Evolutionary conservation across 1,140 invertebrate genomes (phyloP).

Genomic region (Temnothorax curvispinosus): DNA sequence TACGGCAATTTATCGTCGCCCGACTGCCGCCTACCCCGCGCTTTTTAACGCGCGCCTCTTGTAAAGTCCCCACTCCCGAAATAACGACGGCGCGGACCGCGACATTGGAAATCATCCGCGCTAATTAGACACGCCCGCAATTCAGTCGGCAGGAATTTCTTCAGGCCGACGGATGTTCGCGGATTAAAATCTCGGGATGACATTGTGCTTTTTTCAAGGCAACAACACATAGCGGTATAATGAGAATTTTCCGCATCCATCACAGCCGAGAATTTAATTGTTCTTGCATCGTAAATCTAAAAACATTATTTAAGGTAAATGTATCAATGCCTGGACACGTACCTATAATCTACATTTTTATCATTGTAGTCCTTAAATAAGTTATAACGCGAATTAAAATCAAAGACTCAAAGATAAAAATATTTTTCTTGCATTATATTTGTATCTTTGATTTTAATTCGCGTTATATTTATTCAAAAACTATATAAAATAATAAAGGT

Average conservation of each 20-base stretch:
- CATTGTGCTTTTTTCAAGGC: not conserved
- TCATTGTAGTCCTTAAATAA: too few species aligned
- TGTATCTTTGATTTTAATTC: too few species aligned
- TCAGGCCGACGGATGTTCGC: not conserved
- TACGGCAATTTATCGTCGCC: slow-evolving; percentile 52
- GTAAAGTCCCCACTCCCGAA: slow-evolving; percentile 20
- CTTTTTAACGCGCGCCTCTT: slow-evolving; percentile 26
- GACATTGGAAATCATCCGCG: slow-evolving; percentile 49
- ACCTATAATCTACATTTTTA: too few species aligned
- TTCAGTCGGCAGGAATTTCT: slow-evolving; percentile 32
- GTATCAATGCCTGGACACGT: too few species aligned
- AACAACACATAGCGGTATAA: not conserved
- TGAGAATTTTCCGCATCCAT: not conserved
- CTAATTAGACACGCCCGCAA: slow-evolving; percentile 45
- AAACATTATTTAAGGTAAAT: not conserved
- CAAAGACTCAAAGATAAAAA: too few species aligned
- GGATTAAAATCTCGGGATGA: not conserved
- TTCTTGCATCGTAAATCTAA: not conserved
- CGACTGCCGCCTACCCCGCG: slow-evolving; percentile 1
- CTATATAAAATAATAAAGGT: too few species aligned
- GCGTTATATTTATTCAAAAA: too few species aligned
- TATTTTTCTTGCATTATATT: too few species aligned
- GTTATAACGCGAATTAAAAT: too few species aligned
- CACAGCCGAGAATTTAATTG: not conserved
- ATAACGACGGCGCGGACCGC: slow-evolving; percentile 32